A percentile compares a stretch with the other conserved stretches of the same genome.
These are phyloP conservation scores for Caiman crocodilus DNA, from an alignment of 2,797 vertebrate species.

Conservation along the genomic window DNA sequence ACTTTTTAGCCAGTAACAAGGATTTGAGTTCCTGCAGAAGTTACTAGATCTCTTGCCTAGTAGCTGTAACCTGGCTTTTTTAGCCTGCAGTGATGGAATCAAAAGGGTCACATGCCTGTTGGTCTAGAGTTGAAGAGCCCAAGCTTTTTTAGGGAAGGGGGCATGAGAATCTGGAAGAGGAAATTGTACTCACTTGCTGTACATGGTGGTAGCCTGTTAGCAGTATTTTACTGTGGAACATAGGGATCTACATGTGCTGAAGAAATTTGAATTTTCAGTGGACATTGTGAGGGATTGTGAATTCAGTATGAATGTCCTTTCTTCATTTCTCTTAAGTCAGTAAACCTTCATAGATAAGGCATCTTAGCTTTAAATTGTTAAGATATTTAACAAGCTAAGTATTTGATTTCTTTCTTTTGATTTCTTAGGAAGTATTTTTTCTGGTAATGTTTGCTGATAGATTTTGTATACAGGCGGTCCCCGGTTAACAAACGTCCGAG, in stretches of 20 bases:
- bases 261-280: neutral
- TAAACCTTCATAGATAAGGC: neutral
- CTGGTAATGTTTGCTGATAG: neutral
- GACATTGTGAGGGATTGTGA: neutral
- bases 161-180: neutral
- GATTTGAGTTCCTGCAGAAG: neutral
- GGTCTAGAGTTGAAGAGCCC: neutral
- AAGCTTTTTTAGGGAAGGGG: neutral
- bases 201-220: neutral
- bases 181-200: neutral
- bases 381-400: neutral
- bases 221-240: neutral
- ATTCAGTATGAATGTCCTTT: neutral
- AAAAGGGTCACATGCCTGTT: no score
- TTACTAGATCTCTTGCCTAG: neutral
- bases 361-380: neutral
- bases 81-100: no score
- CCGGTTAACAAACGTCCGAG: no score
- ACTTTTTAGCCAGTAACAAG: neutral
- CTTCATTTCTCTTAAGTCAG: neutral
- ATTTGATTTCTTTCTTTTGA: neutral
- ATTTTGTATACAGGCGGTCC: no score
- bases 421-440: neutral
- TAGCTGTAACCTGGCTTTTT: neutral
- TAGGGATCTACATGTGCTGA: neutral